Conservation (phyloP, 2,113 vertebrate genomes). For the Charina bottae region DNA sequence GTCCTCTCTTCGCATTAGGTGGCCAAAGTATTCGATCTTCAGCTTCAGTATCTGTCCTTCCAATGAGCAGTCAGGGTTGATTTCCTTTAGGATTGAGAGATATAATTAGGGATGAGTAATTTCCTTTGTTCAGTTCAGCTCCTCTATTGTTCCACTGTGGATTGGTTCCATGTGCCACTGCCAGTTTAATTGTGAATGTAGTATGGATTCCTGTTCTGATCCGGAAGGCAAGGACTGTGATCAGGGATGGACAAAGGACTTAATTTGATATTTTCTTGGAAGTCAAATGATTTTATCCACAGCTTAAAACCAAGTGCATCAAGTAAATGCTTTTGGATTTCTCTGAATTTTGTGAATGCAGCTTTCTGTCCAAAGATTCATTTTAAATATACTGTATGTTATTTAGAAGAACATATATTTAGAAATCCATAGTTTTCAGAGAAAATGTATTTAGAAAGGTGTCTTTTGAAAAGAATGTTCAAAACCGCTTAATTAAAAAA, state of each 20-base stretch:
- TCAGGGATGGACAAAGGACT: neutral
- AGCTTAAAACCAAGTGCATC: neutral
- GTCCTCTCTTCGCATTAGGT: too few species aligned
- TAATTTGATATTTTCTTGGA: neutral
- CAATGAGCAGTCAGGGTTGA: too few species aligned
- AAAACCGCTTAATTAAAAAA: neutral
- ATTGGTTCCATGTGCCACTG: neutral
- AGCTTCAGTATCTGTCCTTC: too few species aligned
- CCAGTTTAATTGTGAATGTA: neutral
- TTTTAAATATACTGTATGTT: neutral
- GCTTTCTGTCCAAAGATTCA: neutral
- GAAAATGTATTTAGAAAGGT: neutral
- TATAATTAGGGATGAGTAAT: neutral
- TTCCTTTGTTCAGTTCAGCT: constrained; percentile 2
- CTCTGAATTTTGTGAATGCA: neutral
- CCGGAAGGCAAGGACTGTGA: neutral
- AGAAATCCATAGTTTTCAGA: neutral
- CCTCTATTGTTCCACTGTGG: neutral
- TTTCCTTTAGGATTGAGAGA: too few species aligned
- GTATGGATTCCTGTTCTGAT: neutral
- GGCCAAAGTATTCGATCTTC: too few species aligned
- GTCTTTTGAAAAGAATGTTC: neutral
- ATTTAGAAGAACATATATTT: neutral
- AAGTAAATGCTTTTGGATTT: neutral
- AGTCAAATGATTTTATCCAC: neutral